Evolutionary conservation across 2,888 invertebrate species (phyloP), one percentile per base, ranked within the genome.

Genomic region (Drosophila putrida): DNA sequence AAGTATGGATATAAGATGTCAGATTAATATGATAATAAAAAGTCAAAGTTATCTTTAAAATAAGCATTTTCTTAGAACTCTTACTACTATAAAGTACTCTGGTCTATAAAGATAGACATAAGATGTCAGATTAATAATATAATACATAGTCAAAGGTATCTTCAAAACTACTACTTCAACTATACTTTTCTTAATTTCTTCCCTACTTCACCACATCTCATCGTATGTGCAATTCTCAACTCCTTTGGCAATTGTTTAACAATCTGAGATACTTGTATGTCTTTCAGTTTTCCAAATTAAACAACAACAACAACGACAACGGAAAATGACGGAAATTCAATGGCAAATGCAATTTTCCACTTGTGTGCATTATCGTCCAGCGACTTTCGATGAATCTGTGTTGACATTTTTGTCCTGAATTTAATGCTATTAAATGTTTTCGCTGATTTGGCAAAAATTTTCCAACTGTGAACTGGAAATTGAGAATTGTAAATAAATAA

Each of bases 291-390:
- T 25, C 8, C 54, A 43, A 44, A 44, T 33, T 54, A 31, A 15
- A 33, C 31, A 41, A 33, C 41, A 54, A 54, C 41, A 41, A 41
- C 25, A 11, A 6, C n/a, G 11, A 41, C 25, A 11, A 6, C n/a
- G 11, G 11, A 53, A 10, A 15, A 31, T 1, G 31, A 1, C 20
- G 25, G 9, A 57, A 57, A 44, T 35, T 27, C 27, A 11, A 20
- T 49, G 55, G 60, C 54, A 80, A 81, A 80, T 81, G 87, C 81
- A 86, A 81, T 81, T 81, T 86, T 86, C 87, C 87, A 86, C 54
- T 82, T 80, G 80, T 62, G 62, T 62, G 81, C 80, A 50, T 63
- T 63, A 54, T 49, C n/a, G 20, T 59, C 36, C 13, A 62, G 13
- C 43, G 66, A 75, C 51, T 66, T 66, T 55, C 25, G 13, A 43